Base-by-base conservation (phyloP, 2,888 invertebrate genomes). In the Lysandra bellargus region DNA sequence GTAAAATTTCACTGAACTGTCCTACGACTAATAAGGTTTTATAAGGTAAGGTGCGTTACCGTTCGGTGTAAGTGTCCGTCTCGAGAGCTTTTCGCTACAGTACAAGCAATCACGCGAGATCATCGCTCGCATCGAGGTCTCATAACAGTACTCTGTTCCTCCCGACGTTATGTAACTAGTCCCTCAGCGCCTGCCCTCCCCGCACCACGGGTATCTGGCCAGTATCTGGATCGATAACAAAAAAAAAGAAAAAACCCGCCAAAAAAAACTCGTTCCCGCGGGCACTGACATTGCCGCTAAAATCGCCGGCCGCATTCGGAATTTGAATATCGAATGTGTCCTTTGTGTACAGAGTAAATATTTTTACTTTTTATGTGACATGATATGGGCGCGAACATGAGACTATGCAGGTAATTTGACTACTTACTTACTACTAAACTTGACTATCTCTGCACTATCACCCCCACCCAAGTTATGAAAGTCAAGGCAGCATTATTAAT, bases 121-220 rank as follows among this genome's bases (percentile, higher is more conserved):
- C 95, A 94, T 94, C 94, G 94, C 85, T 89, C 90, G 87, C 85
- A 79, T 86, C 90, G 93, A 92, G 94, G 93, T 91, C 93, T 93
- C 88, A 85, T 95, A 95, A 95, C 95, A 91, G 95, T 95, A 95
- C 90, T 90, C 88, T 88, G 87, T 74, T 90, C 87, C 89, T 92
- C 90, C 90, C 88, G 85, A 83, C 88, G 87, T 94, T 93, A 94
- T 87, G 92, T 89, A 93, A 94, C 89, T 92, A 94, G 94, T 94
- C 91, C 91, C 90, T 87, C 83, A 84, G 86, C 87, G 89, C 87
- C 89, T 85, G 89, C 87, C 91, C 85, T 83, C 87, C 86, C 84
- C 87, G 87, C 85, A 87, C 84, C 88, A 90, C 91, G 90, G 69
- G 69, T 69, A 69, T 64, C 30, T 12, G 23, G 64, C 64, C 87